These are phyloP conservation scores for Halichoerus grypus DNA, from an alignment of 2,113 vertebrate genomes.

Conservation along the genomic window DNA sequence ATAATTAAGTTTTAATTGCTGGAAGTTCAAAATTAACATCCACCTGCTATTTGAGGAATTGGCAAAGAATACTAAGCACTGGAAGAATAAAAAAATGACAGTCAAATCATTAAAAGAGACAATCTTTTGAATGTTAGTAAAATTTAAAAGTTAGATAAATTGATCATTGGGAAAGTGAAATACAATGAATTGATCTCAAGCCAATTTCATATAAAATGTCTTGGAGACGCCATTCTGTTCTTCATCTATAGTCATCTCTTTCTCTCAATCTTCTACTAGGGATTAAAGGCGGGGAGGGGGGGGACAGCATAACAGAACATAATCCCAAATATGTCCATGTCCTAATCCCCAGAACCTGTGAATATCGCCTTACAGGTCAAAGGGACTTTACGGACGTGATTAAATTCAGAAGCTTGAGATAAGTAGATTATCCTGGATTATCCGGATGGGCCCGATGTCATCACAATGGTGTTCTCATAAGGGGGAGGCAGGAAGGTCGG, in stretches of 20 bases:
- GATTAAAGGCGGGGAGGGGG: background rate
- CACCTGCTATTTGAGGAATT: background rate
- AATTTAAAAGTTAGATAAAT: constrained; percentile 10
- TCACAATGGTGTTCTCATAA: background rate
- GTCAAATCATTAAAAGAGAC: background rate
- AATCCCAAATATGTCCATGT: background rate
- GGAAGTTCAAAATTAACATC: constrained; percentile 24
- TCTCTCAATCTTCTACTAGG: background rate
- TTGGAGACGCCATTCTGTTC: background rate
- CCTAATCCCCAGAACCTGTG: background rate
- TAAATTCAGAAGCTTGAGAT: background rate
- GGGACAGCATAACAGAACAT: background rate
- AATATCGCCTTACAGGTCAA: background rate
- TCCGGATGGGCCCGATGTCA: background rate
- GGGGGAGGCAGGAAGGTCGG: background rate
- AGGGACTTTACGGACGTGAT: background rate
- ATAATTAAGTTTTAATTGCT: constrained; percentile 28
- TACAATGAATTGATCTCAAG: background rate
- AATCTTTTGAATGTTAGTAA: background rate
- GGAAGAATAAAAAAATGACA: background rate
- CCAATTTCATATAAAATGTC: background rate
- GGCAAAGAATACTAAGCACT: background rate
- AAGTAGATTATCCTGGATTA: background rate
- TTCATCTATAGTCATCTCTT: background rate
- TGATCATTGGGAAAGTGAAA: background rate